These are phyloP conservation scores for Ammospiza nelsoni DNA, from an alignment of 2,113 vertebrate species.

Conservation along the genomic window DNA sequence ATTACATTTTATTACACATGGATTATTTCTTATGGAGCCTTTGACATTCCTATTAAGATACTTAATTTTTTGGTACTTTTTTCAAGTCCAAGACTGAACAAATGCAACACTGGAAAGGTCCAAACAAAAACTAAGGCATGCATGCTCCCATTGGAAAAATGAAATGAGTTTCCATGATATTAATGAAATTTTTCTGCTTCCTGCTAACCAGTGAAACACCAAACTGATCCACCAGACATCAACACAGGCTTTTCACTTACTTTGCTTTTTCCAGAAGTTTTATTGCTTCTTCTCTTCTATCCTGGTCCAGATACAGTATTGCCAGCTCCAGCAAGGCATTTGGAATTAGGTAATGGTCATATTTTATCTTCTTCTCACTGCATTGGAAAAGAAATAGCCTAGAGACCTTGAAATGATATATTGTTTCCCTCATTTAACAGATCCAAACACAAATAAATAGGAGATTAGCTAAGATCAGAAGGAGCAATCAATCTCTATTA, in stretches of 20 bases:
- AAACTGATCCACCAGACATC: not conserved
- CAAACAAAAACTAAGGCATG: not conserved
- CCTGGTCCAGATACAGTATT: slow-evolving; percentile 89
- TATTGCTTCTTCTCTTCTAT: slow-evolving; percentile 85
- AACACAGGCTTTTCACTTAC: slow-evolving; percentile 67
- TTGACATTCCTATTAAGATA: not conserved
- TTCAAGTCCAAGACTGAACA: not conserved
- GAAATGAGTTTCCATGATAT: not conserved
- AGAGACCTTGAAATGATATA: not conserved
- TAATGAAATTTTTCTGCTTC: not conserved
- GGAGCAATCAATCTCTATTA: slow-evolving; percentile 5
- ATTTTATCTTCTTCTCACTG: slow-evolving; percentile 95
- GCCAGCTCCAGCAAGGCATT: slow-evolving; percentile 93
- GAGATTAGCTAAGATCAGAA: slow-evolving; percentile 13
- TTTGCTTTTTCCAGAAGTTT: slow-evolving; percentile 91
- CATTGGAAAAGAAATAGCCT: slow-evolving; percentile 34
- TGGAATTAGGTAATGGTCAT: slow-evolving; percentile 94
- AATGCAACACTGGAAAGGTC: not conserved
- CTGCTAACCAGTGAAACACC: not conserved
- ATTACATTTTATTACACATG: not conserved
- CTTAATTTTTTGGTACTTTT: not conserved
- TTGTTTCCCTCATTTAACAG: slow-evolving; percentile 6
- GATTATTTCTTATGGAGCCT: not conserved
- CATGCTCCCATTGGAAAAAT: not conserved
- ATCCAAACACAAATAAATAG: not conserved